Conservation (phyloP, 2,797 vertebrate species). For the Cyclura pinguis region DNA sequence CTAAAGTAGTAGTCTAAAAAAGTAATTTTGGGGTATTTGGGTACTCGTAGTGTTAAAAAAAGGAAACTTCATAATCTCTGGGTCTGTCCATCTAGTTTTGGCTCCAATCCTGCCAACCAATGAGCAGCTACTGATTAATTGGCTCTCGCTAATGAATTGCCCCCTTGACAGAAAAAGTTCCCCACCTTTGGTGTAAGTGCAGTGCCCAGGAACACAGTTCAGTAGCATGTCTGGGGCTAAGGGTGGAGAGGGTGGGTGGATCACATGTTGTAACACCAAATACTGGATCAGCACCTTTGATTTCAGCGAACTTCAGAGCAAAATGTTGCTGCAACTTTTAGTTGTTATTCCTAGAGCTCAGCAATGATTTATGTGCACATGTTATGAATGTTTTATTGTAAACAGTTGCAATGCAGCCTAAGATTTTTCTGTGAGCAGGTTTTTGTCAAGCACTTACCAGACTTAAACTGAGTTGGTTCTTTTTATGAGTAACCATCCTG, state of each 20-base stretch:
- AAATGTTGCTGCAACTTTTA: neutral
- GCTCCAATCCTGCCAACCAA: neutral
- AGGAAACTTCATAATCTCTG: neutral
- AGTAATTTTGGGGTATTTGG: too few relatives aligned
- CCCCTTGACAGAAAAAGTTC: neutral
- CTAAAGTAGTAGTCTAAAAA: too few relatives aligned
- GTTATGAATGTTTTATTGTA: neutral
- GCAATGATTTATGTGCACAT: neutral
- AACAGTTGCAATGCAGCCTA: neutral
- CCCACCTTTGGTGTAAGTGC: neutral
- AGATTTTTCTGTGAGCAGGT: neutral
- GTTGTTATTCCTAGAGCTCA: neutral
- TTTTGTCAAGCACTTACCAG: neutral
- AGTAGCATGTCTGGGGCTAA: too few relatives aligned
- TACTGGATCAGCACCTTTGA: neutral
- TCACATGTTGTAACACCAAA: too few relatives aligned
- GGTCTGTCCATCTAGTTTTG: neutral
- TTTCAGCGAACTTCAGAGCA: neutral
- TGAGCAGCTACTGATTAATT: neutral
- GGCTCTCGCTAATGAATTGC: neutral
- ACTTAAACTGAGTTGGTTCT: conserved; percentile 19
- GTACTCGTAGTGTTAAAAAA: neutral
- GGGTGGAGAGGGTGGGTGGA: too few relatives aligned
- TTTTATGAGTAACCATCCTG: conserved; percentile 28
- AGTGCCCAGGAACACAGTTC: neutral